Evolutionary conservation across 2,797 vertebrate species (phyloP).

Genomic region (Amblyopsis hoosieri): DNA sequence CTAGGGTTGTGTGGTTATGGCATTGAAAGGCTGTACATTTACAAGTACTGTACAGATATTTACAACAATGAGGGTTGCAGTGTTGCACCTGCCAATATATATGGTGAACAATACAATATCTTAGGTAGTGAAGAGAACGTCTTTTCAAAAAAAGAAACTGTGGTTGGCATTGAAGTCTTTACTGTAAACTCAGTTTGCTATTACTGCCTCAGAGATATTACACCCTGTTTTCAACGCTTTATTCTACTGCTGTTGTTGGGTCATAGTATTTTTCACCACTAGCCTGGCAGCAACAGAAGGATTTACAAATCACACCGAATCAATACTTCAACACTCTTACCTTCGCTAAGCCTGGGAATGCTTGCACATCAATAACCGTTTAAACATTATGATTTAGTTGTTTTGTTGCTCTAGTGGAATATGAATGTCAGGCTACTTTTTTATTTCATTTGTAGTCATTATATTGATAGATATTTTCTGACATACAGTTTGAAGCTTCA

Average conservation of each 20-base stretch:
- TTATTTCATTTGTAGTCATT: no score
- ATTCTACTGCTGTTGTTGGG: not conserved
- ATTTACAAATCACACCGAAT: constrained; percentile 20
- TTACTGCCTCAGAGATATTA: constrained; percentile 15
- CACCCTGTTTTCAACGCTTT: not conserved
- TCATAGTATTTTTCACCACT: constrained; percentile 5
- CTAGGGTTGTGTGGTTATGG: no score
- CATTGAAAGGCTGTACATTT: no score
- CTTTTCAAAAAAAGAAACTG: constrained; percentile 8
- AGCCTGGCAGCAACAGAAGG: not conserved
- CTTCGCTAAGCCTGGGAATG: not conserved
- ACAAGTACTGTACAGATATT: no score
- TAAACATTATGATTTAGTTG: no score
- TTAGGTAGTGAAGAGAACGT: constrained; percentile 14
- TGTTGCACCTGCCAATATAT: constrained; percentile 11
- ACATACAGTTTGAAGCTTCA: no score
- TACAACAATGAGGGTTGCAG: not conserved
- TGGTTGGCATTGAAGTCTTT: constrained; percentile 17
- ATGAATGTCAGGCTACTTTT: no score
- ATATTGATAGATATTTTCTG: no score
- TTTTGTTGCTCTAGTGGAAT: no score
- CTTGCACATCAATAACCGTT: not conserved
- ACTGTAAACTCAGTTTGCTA: no score
- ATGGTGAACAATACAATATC: constrained; percentile 36
- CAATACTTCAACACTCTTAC: constrained; percentile 4